phyloP scores from a whole-genome alignment of 2,797 vertebrate species.

The Cryptoprocta ferox region DNA sequence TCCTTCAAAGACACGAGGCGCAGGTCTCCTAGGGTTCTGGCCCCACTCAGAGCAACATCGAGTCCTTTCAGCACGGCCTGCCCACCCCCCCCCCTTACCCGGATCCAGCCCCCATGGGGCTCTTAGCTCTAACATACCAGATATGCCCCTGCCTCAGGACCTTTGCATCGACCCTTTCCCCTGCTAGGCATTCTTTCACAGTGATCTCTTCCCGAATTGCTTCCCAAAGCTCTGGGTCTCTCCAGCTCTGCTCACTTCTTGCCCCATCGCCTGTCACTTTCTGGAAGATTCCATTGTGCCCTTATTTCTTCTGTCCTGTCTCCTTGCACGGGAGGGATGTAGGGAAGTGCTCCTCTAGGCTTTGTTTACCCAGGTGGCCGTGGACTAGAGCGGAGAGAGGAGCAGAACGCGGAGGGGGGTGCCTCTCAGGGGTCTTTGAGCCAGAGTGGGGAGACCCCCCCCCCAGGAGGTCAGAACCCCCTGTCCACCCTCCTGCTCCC shows the following conservation, averaged over 20 bases:
- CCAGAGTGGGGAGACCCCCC: neutral
- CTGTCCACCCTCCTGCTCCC: rapidly evolving
- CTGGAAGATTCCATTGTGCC: rapidly evolving
- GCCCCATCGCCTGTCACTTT: rapidly evolving
- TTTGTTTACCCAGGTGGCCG: neutral
- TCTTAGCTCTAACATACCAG: neutral
- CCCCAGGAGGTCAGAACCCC: neutral
- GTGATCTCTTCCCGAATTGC: rapidly evolving
- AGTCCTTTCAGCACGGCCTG: rapidly evolving
- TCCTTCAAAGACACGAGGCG: neutral
- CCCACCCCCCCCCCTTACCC: neutral
- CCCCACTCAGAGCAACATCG: neutral
- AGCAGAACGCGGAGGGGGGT: rapidly evolving
- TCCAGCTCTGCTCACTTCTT: neutral
- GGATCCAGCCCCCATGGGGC: rapidly evolving
- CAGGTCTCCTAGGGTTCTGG: neutral
- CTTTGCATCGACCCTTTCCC: neutral
- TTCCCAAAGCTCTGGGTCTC: rapidly evolving
- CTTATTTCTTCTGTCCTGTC: neutral
- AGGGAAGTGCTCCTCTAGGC: rapidly evolving
- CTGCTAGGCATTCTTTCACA: rapidly evolving
- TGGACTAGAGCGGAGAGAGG: neutral
- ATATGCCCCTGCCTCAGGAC: rapidly evolving
- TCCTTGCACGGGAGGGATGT: rapidly evolving
- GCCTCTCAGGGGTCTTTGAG: neutral